A percentile compares a stretch with the other conserved stretches of the same genome.
These are phyloP conservation scores for Amblyraja radiata DNA, from an alignment of 2,797 vertebrate genomes.

Conservation along the genomic window DNA sequence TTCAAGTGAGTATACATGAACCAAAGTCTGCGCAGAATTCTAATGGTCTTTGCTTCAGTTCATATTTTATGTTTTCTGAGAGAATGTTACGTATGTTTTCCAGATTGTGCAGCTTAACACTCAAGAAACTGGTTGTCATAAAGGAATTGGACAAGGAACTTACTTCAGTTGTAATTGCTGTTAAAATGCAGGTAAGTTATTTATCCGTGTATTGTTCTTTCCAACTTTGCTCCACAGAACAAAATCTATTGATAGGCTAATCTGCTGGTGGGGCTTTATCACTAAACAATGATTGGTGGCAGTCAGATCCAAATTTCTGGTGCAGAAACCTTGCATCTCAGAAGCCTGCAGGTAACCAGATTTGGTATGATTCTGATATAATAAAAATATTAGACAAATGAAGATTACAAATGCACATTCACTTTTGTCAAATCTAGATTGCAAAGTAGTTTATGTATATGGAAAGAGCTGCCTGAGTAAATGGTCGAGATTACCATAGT, in stretches of 20 bases:
- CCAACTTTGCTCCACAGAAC: neutral
- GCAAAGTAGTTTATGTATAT: neutral
- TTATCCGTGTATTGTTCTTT: neutral
- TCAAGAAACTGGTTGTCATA: conserved; percentile 92
- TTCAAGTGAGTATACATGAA: neutral
- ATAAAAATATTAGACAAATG: neutral
- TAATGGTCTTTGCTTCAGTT: neutral
- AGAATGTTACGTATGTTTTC: conserved; percentile 37
- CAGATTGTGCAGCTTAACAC: conserved; percentile 89
- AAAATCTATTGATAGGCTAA: neutral
- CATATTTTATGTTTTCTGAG: neutral
- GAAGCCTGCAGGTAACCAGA: neutral
- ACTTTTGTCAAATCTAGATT: neutral
- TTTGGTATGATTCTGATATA: neutral
- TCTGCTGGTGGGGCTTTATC: neutral
- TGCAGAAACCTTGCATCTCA: neutral
- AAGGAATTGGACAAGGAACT: conserved; percentile 91
- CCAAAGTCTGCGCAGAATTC: neutral
- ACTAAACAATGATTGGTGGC: neutral
- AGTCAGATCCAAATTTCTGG: neutral
- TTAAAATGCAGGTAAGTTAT: conserved; percentile 84
- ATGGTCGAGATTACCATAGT: too few relatives aligned
- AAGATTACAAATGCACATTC: neutral
- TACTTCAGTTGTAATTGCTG: conserved; percentile 89
- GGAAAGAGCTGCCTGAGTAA: too few relatives aligned